These are phyloP conservation scores for Drosophila anceps DNA, from an alignment of 2,888 invertebrate genomes.

Conservation along the genomic window DNA sequence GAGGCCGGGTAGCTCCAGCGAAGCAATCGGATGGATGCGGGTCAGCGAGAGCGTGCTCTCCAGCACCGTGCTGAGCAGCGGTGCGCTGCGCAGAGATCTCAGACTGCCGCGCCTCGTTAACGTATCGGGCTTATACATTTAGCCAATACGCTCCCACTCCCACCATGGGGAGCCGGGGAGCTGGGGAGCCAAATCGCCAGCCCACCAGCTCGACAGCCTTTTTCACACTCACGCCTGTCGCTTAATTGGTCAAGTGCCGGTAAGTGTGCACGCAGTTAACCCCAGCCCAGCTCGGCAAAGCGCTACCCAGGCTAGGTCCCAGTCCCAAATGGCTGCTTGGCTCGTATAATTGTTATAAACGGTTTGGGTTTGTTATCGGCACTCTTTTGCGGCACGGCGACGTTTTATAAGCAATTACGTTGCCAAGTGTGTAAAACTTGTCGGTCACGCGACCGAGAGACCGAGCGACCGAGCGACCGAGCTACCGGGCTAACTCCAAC, in stretches of 20 bases:
- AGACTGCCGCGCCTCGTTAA: conserved; percentile 85
- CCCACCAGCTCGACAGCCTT: conserved; percentile 14
- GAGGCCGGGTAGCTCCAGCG: conserved; percentile 85
- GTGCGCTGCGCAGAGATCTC: conserved; percentile 86
- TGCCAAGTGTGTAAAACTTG: conserved; percentile 75
- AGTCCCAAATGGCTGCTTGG: conserved; percentile 38
- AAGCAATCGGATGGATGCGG: conserved; percentile 85
- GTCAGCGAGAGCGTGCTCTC: conserved; percentile 85
- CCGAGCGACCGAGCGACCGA: not conserved
- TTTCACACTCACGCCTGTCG: conserved; percentile 30
- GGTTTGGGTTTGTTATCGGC: conserved; percentile 53
- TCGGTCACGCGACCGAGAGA: conserved; percentile 55
- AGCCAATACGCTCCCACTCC: conserved; percentile 46
- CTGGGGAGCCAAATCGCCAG: conserved; percentile 1
- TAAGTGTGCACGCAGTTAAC: conserved; percentile 7
- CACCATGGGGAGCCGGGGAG: conserved; percentile 28
- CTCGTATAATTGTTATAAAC: conserved; percentile 72
- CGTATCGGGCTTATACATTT: conserved; percentile 85
- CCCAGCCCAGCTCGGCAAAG: not conserved
- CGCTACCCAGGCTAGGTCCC: conserved; percentile 11
- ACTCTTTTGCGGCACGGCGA: conserved; percentile 35
- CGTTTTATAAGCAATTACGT: conserved; percentile 80
- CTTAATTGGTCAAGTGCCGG: conserved; percentile 34
- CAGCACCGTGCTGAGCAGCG: conserved; percentile 85
- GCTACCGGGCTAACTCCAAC: not conserved